Evolutionary conservation across 1,140 invertebrate genomes (phyloP), one percentile per base, ranked within the genome.

Genomic region (Penaeus vannamei): DNA sequence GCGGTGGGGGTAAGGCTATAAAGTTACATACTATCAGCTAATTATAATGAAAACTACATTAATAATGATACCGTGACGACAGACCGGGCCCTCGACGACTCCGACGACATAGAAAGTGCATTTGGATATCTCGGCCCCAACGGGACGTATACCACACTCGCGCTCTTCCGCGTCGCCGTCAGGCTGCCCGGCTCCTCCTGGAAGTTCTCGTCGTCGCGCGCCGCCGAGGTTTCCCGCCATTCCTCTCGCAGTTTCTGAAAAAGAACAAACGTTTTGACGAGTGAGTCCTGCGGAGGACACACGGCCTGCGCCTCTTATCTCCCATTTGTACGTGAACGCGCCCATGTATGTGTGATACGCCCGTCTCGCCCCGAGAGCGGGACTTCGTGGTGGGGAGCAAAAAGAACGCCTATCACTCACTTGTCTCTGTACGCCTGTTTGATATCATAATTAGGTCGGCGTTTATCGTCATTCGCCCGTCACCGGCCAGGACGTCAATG

Each of bases 11-110:
- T 66, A 89, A 89, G 82, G 87, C 87, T 89, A 89, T 89, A 89
- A 89, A 89, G 87, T 89, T 89, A 89, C 87, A 85, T 84, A 89
- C 79, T 89, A 89, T 89, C 87, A 88, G 87, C 87, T 88, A 84
- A 89, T 84, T 89, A 89, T 89, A 84, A 89, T 89, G 82, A 84
- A 85, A 89, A 85, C 59, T 89, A 89, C 87, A 89, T 89, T 89
- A 89, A 89, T 84, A 89, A 84, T 89, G 87, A 89, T 89, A 89
- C 81, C 46, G 82, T 22, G 87, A 80, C 82, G 87, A 89, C 87
- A 89, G 87, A 80, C 72, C 23, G 66, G 66, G 20, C 66, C 23
- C 53, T 81, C 26, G 81, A 64, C 66, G 36, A 84, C 82, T 64
- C 66, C 46, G 32, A n/a, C 53, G 72, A 89, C 82, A 84, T 64